Evolutionary conservation across 2,797 vertebrate genomes (phyloP), one percentile per base, ranked within the genome.

Genomic region (Cephalopachus bancanus): DNA sequence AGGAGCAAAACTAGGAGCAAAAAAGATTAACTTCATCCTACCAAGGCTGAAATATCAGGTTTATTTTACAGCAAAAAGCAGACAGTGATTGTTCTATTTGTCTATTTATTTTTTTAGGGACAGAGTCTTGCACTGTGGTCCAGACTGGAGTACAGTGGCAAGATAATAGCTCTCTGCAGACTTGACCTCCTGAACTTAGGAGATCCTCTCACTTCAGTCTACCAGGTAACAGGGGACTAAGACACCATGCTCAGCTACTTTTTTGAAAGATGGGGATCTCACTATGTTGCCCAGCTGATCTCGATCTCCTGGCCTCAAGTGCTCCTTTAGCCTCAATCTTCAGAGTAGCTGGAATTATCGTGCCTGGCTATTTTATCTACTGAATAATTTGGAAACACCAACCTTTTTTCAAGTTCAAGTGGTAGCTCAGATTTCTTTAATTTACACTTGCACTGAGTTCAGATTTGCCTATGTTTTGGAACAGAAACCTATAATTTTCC

Each of bases 391-490:
- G 74, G 30, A 74, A 81, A 44, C 8, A 16, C 28, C 44, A 81
- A 19, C 2, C 44, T 75, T 89, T 86, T 94, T 71, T 53, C 28
- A 69, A 83, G 7, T 79, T 95, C 30, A 75, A 72, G 7, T 26
- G 17, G 78, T 55, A 83, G 24, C 51, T 86, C 15, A 62, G 30
- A 51, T 79, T 20, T 91, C 62, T 89, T 90, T 80, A 92, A 72
- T 17, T 86, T 78, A 49, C 19, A 67, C 37, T 94, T 69, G 5
- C 10, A 55, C 8, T 65, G 11, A 28, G 1, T 94, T 92, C 55
- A 96, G 81, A 87, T 51, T 91, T n/a, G 3, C 8, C 86, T 44
- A 26, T 62, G 19, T 87, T 83, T 83, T 90, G 7, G 7, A 93
- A 59, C 10, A 88, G 9, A 87, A 84, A 84, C 65, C 24, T 92